A percentile compares a stretch with the other conserved stretches of the same genome.
phyloP scores from a whole-genome alignment of 2,797 vertebrate genomes.

The Falco concolor region DNA sequence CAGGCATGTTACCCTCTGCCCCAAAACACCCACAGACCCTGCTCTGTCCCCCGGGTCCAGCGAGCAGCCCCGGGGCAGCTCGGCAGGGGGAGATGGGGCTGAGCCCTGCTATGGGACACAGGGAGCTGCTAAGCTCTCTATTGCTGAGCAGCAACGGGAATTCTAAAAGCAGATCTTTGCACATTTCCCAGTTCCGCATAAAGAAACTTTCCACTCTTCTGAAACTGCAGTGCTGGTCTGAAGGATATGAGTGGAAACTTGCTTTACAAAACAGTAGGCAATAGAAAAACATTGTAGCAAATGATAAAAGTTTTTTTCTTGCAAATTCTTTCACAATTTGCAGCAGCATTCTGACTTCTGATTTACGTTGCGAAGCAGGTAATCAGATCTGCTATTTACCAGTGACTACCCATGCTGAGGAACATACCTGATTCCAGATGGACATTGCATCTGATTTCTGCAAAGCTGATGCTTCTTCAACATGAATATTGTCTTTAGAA shows the following conservation, averaged over 20 bases:
- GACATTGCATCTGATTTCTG: neutral
- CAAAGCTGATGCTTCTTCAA: neutral
- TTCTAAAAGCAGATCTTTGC: neutral
- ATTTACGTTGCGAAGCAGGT: neutral
- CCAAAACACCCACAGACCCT: neutral
- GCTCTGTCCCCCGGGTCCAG: neutral
- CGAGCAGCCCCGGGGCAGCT: accelerated
- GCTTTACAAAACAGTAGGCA: neutral
- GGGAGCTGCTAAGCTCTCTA: too few relatives aligned
- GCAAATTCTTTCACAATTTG: neutral
- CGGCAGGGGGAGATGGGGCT: neutral
- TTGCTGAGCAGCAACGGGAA: neutral
- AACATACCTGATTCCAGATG: neutral
- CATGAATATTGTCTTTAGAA: neutral
- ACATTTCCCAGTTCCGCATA: neutral
- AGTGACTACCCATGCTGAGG: neutral
- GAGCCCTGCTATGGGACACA: neutral
- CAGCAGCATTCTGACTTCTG: neutral
- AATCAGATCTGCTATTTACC: neutral
- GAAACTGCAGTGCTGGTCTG: neutral
- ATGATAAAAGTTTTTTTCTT: neutral
- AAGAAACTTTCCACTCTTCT: neutral
- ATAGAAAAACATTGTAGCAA: neutral
- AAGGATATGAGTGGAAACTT: neutral
- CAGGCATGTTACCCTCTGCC: neutral